Conservation (phyloP, 2,113 vertebrate species). For the Neomonachus schauinslandi region DNA sequence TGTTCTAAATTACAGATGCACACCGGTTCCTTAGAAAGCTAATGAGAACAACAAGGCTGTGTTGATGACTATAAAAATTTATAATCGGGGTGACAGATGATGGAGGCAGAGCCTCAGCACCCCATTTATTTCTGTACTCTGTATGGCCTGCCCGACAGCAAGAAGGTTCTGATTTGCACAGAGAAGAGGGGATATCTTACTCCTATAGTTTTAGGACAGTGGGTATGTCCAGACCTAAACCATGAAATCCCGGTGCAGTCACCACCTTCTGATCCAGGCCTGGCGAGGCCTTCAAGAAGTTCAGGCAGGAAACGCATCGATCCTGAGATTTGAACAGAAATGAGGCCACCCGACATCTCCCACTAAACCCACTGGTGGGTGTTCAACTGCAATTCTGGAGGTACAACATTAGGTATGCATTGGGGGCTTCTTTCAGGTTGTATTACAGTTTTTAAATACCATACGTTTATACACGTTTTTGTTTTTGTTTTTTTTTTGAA, state of each 20-base stretch:
- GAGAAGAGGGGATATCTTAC: background rate
- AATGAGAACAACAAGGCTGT: constrained; percentile 6
- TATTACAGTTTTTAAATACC: constrained; percentile 30
- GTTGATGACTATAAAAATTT: background rate
- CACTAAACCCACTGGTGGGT: background rate
- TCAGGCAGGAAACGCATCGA: background rate
- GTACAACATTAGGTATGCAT: background rate
- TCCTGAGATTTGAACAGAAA: constrained; percentile 4
- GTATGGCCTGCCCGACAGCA: constrained; percentile 6
- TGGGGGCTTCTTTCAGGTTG: background rate
- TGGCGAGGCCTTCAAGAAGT: background rate
- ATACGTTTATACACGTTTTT: background rate
- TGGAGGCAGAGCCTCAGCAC: background rate
- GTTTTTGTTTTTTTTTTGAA: background rate
- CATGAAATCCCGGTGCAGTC: background rate
- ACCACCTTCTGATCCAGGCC: background rate
- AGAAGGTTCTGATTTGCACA: background rate
- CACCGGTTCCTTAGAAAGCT: background rate
- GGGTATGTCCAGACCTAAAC: background rate
- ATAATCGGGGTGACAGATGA: background rate
- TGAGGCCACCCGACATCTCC: background rate
- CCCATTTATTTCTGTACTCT: background rate
- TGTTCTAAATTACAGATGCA: background rate
- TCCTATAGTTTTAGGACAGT: background rate
- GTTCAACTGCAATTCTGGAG: background rate